Percentiles rank a stretch among this genome's conserved stretches.
Evolutionary conservation across 2,888 invertebrate genomes (phyloP).

Genomic region (Epsilonema sp.): DNA sequence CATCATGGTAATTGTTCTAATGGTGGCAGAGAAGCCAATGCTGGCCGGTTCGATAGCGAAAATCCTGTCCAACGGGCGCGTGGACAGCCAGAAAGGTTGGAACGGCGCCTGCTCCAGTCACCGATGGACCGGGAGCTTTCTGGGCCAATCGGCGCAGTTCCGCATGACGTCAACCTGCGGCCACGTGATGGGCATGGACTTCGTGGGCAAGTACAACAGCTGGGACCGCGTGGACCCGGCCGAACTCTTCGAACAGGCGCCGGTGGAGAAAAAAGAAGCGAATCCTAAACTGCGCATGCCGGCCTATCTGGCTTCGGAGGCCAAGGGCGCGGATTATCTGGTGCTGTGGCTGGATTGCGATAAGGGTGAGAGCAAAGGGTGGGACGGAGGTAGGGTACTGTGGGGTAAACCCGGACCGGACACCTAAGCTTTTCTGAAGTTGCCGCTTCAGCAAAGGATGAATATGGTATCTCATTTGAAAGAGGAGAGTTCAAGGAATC

Average conservation of each 20-base stretch:
- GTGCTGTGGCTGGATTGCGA: conserved; percentile 98
- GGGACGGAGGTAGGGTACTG: no score
- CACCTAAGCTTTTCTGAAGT: no score
- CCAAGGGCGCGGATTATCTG: conserved; percentile 59
- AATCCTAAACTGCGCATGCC: conserved; percentile 78
- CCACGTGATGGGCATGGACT: conserved; percentile 90
- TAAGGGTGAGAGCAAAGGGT: no score
- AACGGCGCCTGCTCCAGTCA: conserved; percentile 79
- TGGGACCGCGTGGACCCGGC: conserved; percentile 95
- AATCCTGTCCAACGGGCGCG: conserved; percentile 61
- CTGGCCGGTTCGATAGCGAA: conserved; percentile 78
- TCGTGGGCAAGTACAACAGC: conserved; percentile 64
- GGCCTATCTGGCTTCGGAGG: conserved; percentile 33
- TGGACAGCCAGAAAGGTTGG: conserved; percentile 40
- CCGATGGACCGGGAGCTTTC: conserved; percentile 70
- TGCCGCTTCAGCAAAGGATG: no score
- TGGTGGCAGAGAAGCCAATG: conserved; percentile 99
- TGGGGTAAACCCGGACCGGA: no score
- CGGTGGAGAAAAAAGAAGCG: conserved; percentile 88
- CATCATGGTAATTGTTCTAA: conserved; percentile 43
- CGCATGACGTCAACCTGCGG: conserved; percentile 98
- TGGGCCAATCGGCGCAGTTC: conserved; percentile 44
- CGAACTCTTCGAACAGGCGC: conserved; percentile 74
- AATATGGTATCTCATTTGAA: no score
- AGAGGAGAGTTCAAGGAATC: no score